Evolutionary conservation across 2,797 vertebrate species (phyloP), one percentile per base, ranked within the genome.

Genomic region (Typhlichthys subterraneus): DNA sequence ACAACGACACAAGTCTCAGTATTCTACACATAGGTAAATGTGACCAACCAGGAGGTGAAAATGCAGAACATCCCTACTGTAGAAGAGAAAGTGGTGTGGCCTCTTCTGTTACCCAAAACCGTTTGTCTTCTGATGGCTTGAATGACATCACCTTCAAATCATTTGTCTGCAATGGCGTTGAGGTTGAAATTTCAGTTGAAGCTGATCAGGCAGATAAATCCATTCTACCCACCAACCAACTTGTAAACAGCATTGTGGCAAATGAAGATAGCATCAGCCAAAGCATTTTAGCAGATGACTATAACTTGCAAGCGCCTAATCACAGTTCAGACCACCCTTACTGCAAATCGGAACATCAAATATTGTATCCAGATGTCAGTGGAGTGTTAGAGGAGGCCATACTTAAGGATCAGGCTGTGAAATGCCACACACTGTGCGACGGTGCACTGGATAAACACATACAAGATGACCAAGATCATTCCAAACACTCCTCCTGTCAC

Each of bases 21-120:
- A 2, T 58, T 45, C 1, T 56, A 15, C 23, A 29, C 23, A 66
- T 47, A 9, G 61, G 65, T 29, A 57, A 66, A 45, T 61, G 8
- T 19, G 12, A 15, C 2, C 65, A 53, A 10, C 55, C 53, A 4
- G 3, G 9, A 70, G 50, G 63, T 59, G 48, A 0, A 4, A 64
- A 81, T 42, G 53, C 59, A n/a, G 87, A 92, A 50, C 86, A 89
- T 78, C 80, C 65, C 0, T 84, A 90, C 79, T 87, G 57, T 56
- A 61, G 17, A 9, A 53, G 19, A 19, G 65, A 70, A 71, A 61
- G 53, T 14, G 17, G 5, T 12, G 0, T 47, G 13, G 31, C 48
- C 59, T 7, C 54, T 56, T 51, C 60, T 46, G 19, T 17, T 6
- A 0, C 56, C 53, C 70, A 80, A 63, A 65, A 19, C 8, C 12